Percentiles rank a stretch among this genome's conserved stretches.
Evolutionary conservation across 2,797 vertebrate species (phyloP).

Genomic region (Pterois miles): DNA sequence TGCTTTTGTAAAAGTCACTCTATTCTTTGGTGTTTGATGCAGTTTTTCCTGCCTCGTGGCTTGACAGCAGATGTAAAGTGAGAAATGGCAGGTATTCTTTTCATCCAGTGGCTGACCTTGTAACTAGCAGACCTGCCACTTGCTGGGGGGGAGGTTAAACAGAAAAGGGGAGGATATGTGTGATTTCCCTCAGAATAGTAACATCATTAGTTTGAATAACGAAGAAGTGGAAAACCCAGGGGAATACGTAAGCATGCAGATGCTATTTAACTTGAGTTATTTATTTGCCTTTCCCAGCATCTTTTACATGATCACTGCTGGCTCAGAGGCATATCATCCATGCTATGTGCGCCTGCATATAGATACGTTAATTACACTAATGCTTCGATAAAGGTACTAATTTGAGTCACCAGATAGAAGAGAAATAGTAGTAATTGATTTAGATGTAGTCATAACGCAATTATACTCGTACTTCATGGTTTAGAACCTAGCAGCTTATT

Average conservation of each 20-base stretch:
- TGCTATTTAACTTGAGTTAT: not conserved
- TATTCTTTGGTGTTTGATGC: constrained; percentile 30
- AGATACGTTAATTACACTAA: not conserved
- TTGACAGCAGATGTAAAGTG: constrained; percentile 29
- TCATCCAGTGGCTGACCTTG: constrained; percentile 19
- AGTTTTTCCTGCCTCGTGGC: constrained; percentile 2
- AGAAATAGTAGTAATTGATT: not conserved
- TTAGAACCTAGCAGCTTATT: not conserved
- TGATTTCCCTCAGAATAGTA: not conserved
- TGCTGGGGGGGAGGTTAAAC: constrained; percentile 12
- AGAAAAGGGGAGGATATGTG: not conserved
- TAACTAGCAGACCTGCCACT: constrained; percentile 1
- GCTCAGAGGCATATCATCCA: constrained; percentile 1
- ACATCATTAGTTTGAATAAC: not conserved
- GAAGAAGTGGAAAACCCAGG: not conserved
- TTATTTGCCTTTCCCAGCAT: not conserved
- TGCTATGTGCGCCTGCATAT: not conserved
- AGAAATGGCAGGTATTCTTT: constrained; percentile 57
- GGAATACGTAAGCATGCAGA: not conserved
- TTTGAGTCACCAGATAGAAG: not conserved
- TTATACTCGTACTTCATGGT: not conserved
- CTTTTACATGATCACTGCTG: not conserved
- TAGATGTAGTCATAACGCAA: not conserved
- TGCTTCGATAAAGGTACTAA: not conserved
- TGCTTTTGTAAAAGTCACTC: constrained; percentile 41